These are phyloP conservation scores for Metallyticus violacea DNA, from an alignment of 2,888 invertebrate genomes.

Conservation along the genomic window DNA sequence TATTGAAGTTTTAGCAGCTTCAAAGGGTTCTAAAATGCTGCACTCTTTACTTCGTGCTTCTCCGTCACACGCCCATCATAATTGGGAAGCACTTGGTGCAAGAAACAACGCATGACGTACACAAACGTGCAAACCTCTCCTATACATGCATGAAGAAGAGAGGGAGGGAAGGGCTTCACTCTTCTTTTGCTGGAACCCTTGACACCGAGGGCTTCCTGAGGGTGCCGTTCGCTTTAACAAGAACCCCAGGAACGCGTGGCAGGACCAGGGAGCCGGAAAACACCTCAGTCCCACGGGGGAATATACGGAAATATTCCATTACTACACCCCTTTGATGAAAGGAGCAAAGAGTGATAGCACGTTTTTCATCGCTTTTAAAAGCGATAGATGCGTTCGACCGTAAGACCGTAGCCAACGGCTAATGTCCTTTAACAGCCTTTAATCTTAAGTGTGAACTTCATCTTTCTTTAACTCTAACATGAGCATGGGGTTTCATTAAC, in stretches of 20 bases:
- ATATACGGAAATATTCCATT: background rate
- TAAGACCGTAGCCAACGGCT: no score
- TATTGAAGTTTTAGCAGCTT: no score
- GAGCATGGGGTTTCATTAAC: no score
- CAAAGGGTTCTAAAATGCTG: no score
- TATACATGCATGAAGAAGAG: background rate
- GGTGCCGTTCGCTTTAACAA: background rate
- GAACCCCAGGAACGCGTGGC: background rate
- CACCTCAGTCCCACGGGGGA: no score
- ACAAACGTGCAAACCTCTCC: background rate
- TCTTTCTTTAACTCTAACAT: no score
- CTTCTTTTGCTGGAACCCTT: background rate
- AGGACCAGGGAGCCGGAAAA: background rate
- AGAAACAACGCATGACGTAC: background rate
- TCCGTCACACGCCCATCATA: no score
- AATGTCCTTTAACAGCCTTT: no score
- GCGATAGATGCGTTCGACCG: background rate
- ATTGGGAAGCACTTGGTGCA: no score
- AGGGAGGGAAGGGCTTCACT: background rate
- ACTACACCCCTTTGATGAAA: background rate
- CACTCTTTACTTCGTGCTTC: background rate
- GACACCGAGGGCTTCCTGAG: background rate
- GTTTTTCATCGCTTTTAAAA: background rate
- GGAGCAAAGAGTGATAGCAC: background rate
- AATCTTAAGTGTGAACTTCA: no score